phyloP scores from a whole-genome alignment of 2,888 invertebrate genomes.

The Ormyrus nitidulus region DNA sequence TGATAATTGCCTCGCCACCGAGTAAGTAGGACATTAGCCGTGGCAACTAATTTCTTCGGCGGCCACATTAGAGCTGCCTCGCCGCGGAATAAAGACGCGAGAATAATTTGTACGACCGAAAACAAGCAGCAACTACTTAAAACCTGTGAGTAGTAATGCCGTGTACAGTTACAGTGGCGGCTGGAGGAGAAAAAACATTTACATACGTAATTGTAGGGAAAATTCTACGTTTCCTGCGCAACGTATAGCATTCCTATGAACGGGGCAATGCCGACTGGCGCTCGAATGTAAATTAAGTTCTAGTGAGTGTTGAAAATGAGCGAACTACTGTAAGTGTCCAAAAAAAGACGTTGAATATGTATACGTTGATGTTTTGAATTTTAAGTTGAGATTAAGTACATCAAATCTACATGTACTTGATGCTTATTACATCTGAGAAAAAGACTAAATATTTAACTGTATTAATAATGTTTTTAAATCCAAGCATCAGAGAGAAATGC shows the following conservation, averaged over 20 bases:
- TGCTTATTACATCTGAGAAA: too few species aligned
- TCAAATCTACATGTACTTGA: not conserved
- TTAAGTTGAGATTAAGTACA: not conserved
- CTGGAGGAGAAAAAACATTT: conserved; percentile 21
- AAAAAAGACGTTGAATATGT: not conserved
- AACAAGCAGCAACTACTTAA: not conserved
- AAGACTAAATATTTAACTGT: too few species aligned
- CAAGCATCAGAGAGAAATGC: too few species aligned
- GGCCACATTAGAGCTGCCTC: not conserved
- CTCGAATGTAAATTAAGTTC: too few species aligned
- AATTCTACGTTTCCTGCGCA: conserved; percentile 8
- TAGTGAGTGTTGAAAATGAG: too few species aligned
- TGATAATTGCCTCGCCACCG: not conserved
- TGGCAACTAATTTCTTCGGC: not conserved
- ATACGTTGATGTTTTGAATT: not conserved
- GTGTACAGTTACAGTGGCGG: not conserved
- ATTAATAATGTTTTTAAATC: too few species aligned
- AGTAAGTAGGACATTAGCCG: not conserved
- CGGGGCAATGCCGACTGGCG: not conserved
- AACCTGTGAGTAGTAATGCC: not conserved
- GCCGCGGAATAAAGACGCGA: not conserved
- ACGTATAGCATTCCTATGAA: not conserved
- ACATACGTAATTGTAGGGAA: conserved; percentile 27
- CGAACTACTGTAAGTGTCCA: too few species aligned
- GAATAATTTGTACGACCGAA: not conserved